These are phyloP conservation scores for Drosophila emarginata DNA, from an alignment of 2,888 invertebrate genomes.

Conservation along the genomic window DNA sequence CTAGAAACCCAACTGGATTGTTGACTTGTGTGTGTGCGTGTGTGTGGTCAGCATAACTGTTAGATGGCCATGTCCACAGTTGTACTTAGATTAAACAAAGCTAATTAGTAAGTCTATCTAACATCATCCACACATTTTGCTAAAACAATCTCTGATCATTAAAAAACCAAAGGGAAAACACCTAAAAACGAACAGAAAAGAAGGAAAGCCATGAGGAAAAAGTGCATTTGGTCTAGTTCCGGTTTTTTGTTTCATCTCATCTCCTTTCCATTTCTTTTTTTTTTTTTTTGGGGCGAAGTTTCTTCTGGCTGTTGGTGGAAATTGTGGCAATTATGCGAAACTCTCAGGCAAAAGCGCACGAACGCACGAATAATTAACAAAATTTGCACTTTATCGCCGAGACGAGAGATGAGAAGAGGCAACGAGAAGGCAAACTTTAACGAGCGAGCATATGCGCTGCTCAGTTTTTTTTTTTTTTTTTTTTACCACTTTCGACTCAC, in stretches of 20 bases:
- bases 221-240: conserved; percentile 1
- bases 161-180: conserved; percentile 21
- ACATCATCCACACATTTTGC: conserved; percentile 33
- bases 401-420: conserved; percentile 26
- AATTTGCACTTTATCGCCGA: conserved; percentile 79
- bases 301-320: conserved; percentile 27
- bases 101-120: conserved; percentile 38
- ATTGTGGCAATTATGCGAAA: conserved; percentile 75
- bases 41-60: not conserved
- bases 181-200: not conserved
- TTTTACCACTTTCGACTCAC: not conserved
- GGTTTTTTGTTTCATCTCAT: not conserved
- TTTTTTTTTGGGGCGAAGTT: not conserved
- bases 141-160: conserved; percentile 31
- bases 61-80: not conserved
- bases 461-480: not conserved
- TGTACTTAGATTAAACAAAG: conserved; percentile 12
- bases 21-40: not conserved
- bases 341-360: conserved; percentile 47
- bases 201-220: conserved; percentile 2
- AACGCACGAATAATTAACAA: conserved; percentile 78
- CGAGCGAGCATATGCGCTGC: conserved; percentile 54
- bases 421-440: conserved; percentile 51
- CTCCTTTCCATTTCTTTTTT: not conserved
- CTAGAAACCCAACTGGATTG: not conserved